A percentile compares a stretch with the other conserved stretches of the same genome.
Evolutionary conservation across 2,113 vertebrate species (phyloP).

Genomic region (Vidua chalybeata): DNA sequence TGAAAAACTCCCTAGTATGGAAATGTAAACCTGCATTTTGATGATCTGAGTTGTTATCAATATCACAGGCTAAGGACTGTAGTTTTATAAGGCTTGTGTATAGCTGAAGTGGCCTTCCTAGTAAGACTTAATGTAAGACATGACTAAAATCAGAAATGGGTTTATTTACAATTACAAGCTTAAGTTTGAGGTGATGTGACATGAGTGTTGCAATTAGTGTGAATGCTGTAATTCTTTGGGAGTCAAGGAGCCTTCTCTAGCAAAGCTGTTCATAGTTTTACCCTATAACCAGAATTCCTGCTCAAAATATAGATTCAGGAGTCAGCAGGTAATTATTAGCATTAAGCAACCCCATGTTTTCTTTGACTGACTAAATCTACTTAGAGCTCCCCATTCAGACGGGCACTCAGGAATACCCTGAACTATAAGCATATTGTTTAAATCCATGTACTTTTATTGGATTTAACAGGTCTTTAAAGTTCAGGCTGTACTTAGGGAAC

Average conservation of each 20-base stretch:
- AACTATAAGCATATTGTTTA: conserved; percentile 40
- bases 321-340: neutral
- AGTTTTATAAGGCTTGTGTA: neutral
- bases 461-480: conserved; percentile 30
- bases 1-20: neutral
- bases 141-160: neutral
- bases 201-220: neutral
- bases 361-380: neutral
- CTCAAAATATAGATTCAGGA: neutral
- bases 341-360: neutral
- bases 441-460: neutral
- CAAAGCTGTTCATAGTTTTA: neutral
- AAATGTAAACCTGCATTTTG: neutral
- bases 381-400: neutral
- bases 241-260: neutral
- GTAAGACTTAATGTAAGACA: neutral
- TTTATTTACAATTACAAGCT: neutral
- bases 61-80: neutral
- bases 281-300: neutral
- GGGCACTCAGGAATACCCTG: neutral
- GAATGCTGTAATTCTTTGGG: neutral
- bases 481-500: neutral
- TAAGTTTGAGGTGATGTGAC: neutral
- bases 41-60: neutral
- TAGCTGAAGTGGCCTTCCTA: neutral